Base-by-base conservation (phyloP, 2,888 invertebrate genomes). In the Scrobipalpa atriplicella region DNA sequence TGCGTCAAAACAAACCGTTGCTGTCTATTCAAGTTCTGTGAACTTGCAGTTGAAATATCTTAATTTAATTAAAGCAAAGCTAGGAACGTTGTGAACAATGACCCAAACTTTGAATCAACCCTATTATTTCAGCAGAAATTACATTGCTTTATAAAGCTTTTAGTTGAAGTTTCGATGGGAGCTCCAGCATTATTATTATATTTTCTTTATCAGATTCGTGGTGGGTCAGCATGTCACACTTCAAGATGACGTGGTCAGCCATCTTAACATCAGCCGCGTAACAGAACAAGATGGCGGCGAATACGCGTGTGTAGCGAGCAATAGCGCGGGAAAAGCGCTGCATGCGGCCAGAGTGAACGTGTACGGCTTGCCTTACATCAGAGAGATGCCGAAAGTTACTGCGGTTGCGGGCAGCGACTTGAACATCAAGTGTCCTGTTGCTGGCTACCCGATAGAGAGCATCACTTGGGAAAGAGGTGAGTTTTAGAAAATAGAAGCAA, bases 221-320 rank as follows among this genome's bases (percentile, higher is more conserved):
- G 97, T 97, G 68, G 98, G 98, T 41, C 97, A 98, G 86, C 97
- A 98, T 90, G 97, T 98, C 72, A 98, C 97, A 19, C 95, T 97
- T 56, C 97, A 97, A 90, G 98, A 97, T 81, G 97, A 97, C 87
- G 98, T 98, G 70, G 97, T 98, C 85, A 97, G 97, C 81, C 97
- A 98, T 92, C 96, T 98, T 72, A 98, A 98, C 93, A 95, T 98
- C 80, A 97, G 97, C 78, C 95, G 96, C 71, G 95, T 97, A 70
- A 96, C 96, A 78, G 96, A 97, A 74, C 97, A 97, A 93, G 98
- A 98, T 87, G 97, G 98, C 68, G 98, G 98, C 36, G 97, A 97
- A 80, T 98, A 97, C 83, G 95, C 96, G 47, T 98, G 98, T 82
- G 95, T 95, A 21, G 97, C 98, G 1, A 95, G 95, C 74, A 98